Evolutionary conservation across 2,888 invertebrate species (phyloP), one percentile per base, ranked within the genome.

Genomic region (Polyommatus icarus): DNA sequence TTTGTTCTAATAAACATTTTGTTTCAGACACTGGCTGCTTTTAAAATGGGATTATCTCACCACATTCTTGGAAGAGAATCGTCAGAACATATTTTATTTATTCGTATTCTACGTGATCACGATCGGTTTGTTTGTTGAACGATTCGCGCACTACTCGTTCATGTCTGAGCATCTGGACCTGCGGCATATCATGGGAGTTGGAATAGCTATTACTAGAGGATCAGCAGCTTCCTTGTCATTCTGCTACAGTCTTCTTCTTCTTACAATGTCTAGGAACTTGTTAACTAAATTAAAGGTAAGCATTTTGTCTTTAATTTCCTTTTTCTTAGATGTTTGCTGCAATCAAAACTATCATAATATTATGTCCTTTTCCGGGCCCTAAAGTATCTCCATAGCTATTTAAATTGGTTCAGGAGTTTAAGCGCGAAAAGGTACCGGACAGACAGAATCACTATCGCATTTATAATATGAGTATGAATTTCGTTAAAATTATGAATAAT

Each of bases 91-190:
- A 80, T 98, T 99, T 89, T 99, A 99, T 87, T 93, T 99, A 54
- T 98, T 99, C 88, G 95, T 99, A 8, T 99, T 99, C 92, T 99
- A 98, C 87, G 98, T 99, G n/a, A 95, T 98, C 73, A 99, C 98
- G 2, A 97, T 98, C 81, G 98, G 97, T 0, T 90, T 99, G n/a
- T 99, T 99, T 87, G 97, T 99, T 10, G 99, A 99, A 88, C 94
- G 99, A 87, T 99, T 99, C 86, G 98, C 99, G 78, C 98, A 98
- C 93, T 99, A 99, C 87, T 98, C 98, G 0, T 99, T 99, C 89
- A 98, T 99, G 97, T 97, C 98, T 0, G 99, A 99, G 86, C 99
- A 99, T 89, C 97, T 98, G 36, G 99, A 99, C 89, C 91, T 99
- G 82, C 95, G 99, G 1, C 98, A 99, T 86, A 99, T 99, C 71